Evolutionary conservation across 2,888 invertebrate species (phyloP).

Genomic region (Scaptomyza flava): DNA sequence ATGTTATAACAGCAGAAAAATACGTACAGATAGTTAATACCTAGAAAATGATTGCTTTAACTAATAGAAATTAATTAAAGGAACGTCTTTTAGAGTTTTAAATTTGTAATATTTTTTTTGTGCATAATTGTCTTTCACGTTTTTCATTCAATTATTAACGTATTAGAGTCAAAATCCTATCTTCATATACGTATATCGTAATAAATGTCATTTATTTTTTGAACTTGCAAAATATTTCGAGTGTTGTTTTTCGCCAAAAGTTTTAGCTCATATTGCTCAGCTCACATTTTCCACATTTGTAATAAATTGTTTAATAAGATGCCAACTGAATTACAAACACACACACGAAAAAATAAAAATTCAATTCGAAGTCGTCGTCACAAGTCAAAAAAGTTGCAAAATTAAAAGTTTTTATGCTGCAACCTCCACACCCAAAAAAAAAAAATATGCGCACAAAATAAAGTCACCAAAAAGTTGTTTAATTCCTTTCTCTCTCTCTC

Average conservation of each 20-base stretch:
- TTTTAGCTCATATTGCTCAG: conserved; percentile 11
- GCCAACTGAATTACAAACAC: conserved; percentile 23
- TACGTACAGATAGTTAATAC: no score
- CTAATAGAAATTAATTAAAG: no score
- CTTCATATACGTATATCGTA: background rate
- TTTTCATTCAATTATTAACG: background rate
- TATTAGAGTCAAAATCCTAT: no score
- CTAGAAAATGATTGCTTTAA: no score
- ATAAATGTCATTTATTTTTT: background rate
- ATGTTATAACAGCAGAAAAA: no score
- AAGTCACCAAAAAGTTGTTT: conserved; percentile 49
- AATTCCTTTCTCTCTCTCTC: conserved; percentile 22
- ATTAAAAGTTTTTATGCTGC: conserved; percentile 65
- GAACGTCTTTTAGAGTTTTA: no score
- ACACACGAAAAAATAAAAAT: background rate
- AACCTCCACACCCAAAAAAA: background rate
- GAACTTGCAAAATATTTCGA: conserved; percentile 7
- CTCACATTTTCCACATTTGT: conserved; percentile 14
- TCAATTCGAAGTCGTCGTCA: conserved; percentile 10
- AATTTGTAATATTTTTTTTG: no score
- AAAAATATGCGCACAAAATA: conserved; percentile 42
- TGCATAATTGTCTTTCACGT: background rate
- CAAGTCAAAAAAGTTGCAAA: conserved; percentile 62
- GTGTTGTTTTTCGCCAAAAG: background rate
- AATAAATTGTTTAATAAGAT: conserved; percentile 56